A percentile compares a stretch with the other conserved stretches of the same genome.
Conservation (phyloP, 2,797 vertebrate species). For the Neosilurus hyrtlii region DNA sequence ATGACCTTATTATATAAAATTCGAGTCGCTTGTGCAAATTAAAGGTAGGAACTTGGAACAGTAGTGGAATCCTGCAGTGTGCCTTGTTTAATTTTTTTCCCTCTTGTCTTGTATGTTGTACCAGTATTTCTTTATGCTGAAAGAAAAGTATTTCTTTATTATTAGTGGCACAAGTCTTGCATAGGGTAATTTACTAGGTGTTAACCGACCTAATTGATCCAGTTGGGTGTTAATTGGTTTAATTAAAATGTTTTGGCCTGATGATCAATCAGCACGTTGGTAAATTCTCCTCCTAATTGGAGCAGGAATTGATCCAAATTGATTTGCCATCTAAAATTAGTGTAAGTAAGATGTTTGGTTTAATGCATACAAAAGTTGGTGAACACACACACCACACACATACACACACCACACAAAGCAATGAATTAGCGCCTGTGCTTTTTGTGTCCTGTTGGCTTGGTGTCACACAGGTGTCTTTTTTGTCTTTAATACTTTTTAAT, state of each 20-base stretch:
- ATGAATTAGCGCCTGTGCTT: neutral
- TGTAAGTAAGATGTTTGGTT: conserved; percentile 14
- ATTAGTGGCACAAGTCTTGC: conserved; percentile 14
- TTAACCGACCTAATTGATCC: conserved; percentile 37
- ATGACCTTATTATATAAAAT: conserved; percentile 69
- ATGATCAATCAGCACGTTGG: conserved; percentile 46
- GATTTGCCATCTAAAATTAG: conserved; percentile 37
- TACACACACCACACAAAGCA: neutral
- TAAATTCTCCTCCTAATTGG: conserved; percentile 58
- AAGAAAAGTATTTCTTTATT: conserved; percentile 1
- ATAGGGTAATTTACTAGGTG: conserved; percentile 13
- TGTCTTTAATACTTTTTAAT: neutral
- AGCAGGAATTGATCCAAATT: conserved; percentile 49
- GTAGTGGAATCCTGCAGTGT: neutral
- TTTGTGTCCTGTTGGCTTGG: neutral
- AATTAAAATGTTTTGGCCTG: conserved; percentile 44
- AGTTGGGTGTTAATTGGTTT: conserved; percentile 31
- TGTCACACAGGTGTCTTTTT: neutral
- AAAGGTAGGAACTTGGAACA: conserved; percentile 1
- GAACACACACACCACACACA: neutral
- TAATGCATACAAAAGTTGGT: conserved; percentile 10
- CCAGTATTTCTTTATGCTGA: neutral
- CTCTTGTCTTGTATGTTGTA: neutral
- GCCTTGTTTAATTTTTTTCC: neutral
- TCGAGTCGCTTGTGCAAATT: conserved; percentile 58